Evolutionary conservation across 2,888 invertebrate genomes (phyloP).

Genomic region (Drosophila mettleri): DNA sequence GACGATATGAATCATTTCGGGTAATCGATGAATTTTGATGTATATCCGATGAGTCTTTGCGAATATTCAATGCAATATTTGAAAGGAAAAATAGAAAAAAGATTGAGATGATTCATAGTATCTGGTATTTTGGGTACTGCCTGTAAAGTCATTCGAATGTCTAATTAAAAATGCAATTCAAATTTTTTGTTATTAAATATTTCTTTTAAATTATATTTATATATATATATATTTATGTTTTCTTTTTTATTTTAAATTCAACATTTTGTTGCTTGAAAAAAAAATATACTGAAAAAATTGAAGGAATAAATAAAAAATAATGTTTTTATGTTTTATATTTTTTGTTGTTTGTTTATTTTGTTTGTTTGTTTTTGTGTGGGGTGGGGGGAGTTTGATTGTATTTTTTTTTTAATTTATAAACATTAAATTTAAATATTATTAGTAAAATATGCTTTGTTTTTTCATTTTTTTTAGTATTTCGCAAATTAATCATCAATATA

Average conservation of each 20-base stretch:
- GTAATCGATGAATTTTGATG: background rate
- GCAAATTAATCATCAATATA: slow-evolving; percentile 50
- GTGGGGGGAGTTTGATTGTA: slow-evolving; percentile 22
- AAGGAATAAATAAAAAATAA: slow-evolving; percentile 11
- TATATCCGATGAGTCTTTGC: background rate
- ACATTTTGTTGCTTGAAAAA: slow-evolving; percentile 7
- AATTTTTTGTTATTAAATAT: slow-evolving; percentile 3
- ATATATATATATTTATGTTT: background rate
- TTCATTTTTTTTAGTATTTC: slow-evolving; percentile 39
- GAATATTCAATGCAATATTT: background rate
- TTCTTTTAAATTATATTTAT: slow-evolving; percentile 1
- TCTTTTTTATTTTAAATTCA: background rate
- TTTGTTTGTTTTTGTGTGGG: slow-evolving; percentile 33
- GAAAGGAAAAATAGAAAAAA: background rate
- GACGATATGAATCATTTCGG: no score
- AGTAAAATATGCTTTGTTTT: slow-evolving; percentile 55
- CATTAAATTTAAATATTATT: slow-evolving; percentile 66
- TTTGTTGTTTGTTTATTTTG: slow-evolving; percentile 49
- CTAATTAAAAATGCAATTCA: background rate
- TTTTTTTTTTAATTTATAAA: slow-evolving; percentile 52
- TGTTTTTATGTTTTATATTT: slow-evolving; percentile 8
- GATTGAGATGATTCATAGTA: background rate
- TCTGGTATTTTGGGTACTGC: background rate
- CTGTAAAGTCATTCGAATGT: background rate
- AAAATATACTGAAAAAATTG: background rate